Conservation (phyloP, 2,888 invertebrate species). For the Malacosoma neustria region DNA sequence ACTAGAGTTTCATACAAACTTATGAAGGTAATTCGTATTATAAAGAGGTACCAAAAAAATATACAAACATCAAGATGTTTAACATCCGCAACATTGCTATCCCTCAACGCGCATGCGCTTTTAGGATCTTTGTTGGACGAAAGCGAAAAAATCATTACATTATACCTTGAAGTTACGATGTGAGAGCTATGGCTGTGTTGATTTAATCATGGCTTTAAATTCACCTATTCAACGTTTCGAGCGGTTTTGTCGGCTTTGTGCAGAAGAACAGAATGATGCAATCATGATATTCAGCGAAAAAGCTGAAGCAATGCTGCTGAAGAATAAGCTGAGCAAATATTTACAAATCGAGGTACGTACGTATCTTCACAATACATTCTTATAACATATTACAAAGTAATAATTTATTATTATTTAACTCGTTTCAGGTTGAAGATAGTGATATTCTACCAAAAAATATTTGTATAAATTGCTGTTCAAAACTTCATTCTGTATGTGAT, state of each 20-base stretch:
- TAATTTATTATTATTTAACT: background rate
- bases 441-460: constrained; percentile 81
- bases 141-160: constrained; percentile 46
- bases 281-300: constrained; percentile 79
- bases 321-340: constrained; percentile 80
- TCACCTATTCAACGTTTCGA: constrained; percentile 27
- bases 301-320: constrained; percentile 77
- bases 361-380: no score
- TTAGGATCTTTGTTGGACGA: constrained; percentile 19
- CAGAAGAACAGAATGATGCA: constrained; percentile 73
- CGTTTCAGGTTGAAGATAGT: constrained; percentile 76
- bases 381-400: no score
- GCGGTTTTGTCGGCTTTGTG: constrained; percentile 79
- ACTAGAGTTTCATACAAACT: no score
- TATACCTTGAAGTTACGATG: constrained; percentile 16
- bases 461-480: constrained; percentile 77
- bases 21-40: no score
- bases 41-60: no score
- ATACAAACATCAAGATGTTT: no score
- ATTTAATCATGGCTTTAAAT: constrained; percentile 20
- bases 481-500: constrained; percentile 78
- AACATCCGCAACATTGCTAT: no score
- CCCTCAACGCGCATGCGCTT: constrained; percentile 46
- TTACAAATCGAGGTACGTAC: constrained; percentile 76
- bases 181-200: constrained; percentile 11